Evolutionary conservation across 30 jellyfish, hydroid and myxozoan genomes (phyloP), one percentile per base, ranked within the genome.

Genomic region (Aurelia sp.): DNA sequence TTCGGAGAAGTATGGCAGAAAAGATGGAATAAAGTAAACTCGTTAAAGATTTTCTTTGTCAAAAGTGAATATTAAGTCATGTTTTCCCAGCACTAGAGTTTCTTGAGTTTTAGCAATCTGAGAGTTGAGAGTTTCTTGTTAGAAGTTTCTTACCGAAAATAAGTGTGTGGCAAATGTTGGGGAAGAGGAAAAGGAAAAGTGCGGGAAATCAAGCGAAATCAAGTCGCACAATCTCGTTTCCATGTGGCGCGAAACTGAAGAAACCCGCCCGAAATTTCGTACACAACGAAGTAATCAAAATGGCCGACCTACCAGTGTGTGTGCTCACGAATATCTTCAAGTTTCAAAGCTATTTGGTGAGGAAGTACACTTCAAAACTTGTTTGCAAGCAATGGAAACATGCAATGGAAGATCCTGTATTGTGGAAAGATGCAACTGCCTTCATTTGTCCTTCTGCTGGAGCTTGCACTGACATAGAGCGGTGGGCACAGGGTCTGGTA

Each of bases 321-420:
- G 90, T 52, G 35, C 40, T 81, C 69, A 33, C 74, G 8, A 58
- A 52, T 3, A 81, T 81, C 18, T 81, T 81, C 71, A 66, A 48
- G 20, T 81, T 50, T 70, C 83, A 64, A 72, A 52, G 66, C 66
- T 20, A 52, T 15, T 67, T 81, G 55, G 76, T 67, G 76, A 55
- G 51, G 69, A 81, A 66, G 48, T 21, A 67, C 63, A 52, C 62
- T 19, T 58, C 90, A 17, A 65, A 27, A 50, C 83, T 66, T 19
- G 90, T 81, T 0, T 81, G 83, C 90, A 81, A 23, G 33, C 22
- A 15, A 9, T 81, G 90, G 90, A 53, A 81, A 33, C 69, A 65
- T 44, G 83, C 81, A 11, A 84, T 82, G 11, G 71, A 51, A 33
- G 90, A 81, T 66, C 71, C 83, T 12, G 64, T 72, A 10, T 47